Evolutionary conservation across 2,888 invertebrate species (phyloP).

Genomic region (Trachelus iudaicus): DNA sequence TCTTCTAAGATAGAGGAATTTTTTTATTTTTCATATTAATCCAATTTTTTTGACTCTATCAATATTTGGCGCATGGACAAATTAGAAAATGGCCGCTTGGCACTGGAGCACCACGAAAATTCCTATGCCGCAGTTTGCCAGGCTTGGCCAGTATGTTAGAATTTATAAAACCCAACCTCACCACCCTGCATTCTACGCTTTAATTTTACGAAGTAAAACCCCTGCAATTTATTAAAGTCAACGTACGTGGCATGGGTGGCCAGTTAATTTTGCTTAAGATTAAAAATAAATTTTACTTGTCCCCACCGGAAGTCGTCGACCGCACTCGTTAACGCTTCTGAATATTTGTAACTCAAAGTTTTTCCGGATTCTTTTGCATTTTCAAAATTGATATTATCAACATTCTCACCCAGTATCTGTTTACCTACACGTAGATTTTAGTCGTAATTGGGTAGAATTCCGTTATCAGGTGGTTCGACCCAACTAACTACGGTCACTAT

Average conservation of each 20-base stretch:
- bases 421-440: too few relatives aligned
- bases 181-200: background rate
- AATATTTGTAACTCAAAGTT: too few relatives aligned
- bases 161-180: background rate
- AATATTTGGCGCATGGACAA: too few relatives aligned
- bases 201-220: background rate
- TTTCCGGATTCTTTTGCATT: background rate
- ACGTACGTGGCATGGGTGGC: background rate
- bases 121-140: too few relatives aligned
- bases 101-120: too few relatives aligned
- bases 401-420: background rate
- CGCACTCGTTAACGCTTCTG: background rate
- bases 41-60: too few relatives aligned
- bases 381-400: background rate
- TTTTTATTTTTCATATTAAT: too few relatives aligned
- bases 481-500: background rate
- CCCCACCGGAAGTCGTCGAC: background rate
- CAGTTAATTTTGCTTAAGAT: background rate
- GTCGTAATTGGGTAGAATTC: too few relatives aligned
- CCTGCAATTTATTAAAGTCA: background rate
- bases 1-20: too few relatives aligned
- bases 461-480: background rate
- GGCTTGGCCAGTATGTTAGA: too few relatives aligned
- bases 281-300: background rate
- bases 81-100: too few relatives aligned